These are phyloP conservation scores for Nysson spinosus DNA, from an alignment of 2,888 invertebrate genomes.

Conservation along the genomic window DNA sequence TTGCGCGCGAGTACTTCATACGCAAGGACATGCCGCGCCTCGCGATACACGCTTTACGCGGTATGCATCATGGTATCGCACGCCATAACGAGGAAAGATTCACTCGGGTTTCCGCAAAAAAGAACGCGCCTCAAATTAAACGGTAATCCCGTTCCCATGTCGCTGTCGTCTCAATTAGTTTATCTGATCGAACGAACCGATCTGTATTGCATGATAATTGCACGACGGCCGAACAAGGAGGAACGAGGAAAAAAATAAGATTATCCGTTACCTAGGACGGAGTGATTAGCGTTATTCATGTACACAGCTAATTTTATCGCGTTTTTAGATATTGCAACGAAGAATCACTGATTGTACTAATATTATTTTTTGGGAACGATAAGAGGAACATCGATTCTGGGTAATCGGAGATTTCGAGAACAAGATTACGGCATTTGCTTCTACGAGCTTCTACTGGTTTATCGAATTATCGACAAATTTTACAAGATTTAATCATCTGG, in stretches of 20 bases:
- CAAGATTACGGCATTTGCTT: constrained; percentile 37
- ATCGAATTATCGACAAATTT: neutral
- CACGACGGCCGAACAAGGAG: no score
- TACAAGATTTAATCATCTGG: neutral
- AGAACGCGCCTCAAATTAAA: no score
- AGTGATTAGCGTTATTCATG: no score
- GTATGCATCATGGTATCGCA: no score
- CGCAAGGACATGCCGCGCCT: constrained; percentile 61
- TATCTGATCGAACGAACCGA: no score
- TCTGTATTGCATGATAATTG: no score
- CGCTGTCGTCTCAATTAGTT: no score
- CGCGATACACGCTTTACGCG: neutral
- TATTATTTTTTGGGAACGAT: constrained; percentile 42
- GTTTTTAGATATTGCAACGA: neutral
- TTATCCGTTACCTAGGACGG: neutral
- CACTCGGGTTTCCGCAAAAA: no score
- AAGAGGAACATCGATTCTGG: constrained; percentile 9
- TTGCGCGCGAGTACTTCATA: constrained; percentile 45
- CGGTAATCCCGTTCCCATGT: no score
- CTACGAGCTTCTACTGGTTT: no score
- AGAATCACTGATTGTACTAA: constrained; percentile 7
- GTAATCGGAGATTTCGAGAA: constrained; percentile 39
- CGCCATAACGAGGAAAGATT: no score
- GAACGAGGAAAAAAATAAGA: neutral
- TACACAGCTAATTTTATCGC: neutral